These are phyloP conservation scores for Miichthys miiuy DNA, from an alignment of 2,797 vertebrate species.

Conservation along the genomic window DNA sequence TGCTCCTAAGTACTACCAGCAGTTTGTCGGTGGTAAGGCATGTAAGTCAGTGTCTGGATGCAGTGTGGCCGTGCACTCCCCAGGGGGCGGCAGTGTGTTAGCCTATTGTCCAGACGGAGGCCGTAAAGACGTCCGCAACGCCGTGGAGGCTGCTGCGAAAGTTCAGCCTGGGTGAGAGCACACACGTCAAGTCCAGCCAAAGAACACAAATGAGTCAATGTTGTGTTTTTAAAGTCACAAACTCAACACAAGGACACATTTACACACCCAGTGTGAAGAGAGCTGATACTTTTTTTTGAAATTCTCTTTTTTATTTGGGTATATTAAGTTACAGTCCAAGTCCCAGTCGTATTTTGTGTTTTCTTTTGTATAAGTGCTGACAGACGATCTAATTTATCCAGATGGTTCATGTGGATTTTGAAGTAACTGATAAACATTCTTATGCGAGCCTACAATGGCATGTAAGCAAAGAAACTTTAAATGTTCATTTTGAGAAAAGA, in stretches of 20 bases:
- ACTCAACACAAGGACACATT: background rate
- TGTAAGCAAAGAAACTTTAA: too few species aligned
- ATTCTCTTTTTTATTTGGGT: background rate
- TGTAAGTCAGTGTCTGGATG: constrained; percentile 87
- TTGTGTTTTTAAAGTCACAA: background rate
- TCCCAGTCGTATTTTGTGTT: too few species aligned
- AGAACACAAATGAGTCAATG: background rate
- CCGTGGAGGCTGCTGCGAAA: constrained; percentile 89
- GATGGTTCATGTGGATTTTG: too few species aligned
- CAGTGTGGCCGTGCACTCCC: constrained; percentile 82
- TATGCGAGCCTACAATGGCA: too few species aligned
- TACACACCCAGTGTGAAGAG: background rate
- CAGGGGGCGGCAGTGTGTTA: constrained; percentile 69
- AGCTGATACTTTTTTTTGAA: background rate
- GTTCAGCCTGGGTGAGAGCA: constrained; percentile 86
- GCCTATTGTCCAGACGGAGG: constrained; percentile 89
- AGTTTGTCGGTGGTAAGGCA: constrained; percentile 86
- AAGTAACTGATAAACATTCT: too few species aligned
- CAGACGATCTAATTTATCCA: too few species aligned
- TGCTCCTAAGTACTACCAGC: constrained; percentile 81
- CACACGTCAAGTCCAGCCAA: background rate
- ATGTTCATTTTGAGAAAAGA: too few species aligned
- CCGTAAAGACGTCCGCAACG: constrained; percentile 88
- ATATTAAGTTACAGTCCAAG: background rate
- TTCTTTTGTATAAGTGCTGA: too few species aligned